A percentile compares a stretch with the other conserved stretches of the same genome.
Evolutionary conservation across 2,113 vertebrate species (phyloP).

Genomic region (Anguilla japonica): DNA sequence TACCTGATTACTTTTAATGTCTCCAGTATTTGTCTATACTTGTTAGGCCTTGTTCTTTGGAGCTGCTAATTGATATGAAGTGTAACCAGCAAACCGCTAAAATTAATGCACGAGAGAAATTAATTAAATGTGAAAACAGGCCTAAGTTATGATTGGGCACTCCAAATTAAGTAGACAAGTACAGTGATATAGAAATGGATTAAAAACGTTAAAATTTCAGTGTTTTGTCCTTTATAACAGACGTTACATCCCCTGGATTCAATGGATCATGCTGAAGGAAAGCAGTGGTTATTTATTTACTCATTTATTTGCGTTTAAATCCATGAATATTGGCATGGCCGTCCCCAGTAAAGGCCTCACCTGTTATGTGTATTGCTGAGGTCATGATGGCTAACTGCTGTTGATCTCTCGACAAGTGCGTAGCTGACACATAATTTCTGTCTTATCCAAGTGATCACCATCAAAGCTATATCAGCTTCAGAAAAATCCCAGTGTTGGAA

Average conservation of each 20-base stretch:
- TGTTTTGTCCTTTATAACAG: too few relatives aligned
- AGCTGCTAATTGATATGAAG: not conserved
- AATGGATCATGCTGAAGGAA: not conserved
- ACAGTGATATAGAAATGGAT: too few relatives aligned
- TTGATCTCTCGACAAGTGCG: not conserved
- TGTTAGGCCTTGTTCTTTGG: not conserved
- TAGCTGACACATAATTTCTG: not conserved
- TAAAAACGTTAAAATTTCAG: too few relatives aligned
- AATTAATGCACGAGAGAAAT: not conserved
- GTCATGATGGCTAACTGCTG: not conserved
- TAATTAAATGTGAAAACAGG: not conserved
- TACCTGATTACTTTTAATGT: not conserved
- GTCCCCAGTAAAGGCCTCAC: not conserved
- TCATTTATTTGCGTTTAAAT: not conserved
- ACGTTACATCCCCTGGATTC: not conserved
- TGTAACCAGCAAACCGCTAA: not conserved
- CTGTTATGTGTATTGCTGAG: not conserved
- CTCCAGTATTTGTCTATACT: not conserved
- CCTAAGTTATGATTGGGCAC: too few relatives aligned
- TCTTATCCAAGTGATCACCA: not conserved
- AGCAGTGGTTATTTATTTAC: constrained; percentile 17
- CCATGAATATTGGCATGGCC: not conserved
- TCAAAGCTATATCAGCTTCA: not conserved
- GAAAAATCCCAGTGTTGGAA: not conserved
- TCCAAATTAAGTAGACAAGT: too few relatives aligned